phyloP scores from a whole-genome alignment of 2,888 invertebrate species.

The Podabrus alpinus region DNA sequence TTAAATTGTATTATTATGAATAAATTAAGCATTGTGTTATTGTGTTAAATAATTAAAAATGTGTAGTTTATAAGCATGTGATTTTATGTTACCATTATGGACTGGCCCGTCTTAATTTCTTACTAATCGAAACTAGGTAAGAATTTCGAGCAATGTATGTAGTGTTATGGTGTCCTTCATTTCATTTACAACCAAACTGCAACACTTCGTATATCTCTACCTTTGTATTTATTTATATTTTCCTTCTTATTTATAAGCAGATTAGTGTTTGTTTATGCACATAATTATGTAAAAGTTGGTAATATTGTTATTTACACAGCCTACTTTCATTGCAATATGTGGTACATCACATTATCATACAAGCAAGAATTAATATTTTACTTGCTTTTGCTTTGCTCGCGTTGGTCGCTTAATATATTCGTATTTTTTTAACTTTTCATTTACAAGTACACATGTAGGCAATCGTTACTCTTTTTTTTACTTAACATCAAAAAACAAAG shows the following conservation, averaged over 20 bases:
- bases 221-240: neutral
- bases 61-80: conserved; percentile 5
- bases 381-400: neutral
- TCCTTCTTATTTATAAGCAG: neutral
- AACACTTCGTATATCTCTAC: neutral
- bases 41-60: conserved; percentile 35
- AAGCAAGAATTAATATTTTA: neutral
- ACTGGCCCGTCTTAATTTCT: neutral
- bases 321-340: conserved; percentile 11
- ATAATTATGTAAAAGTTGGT: neutral
- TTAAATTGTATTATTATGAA: conserved; percentile 42
- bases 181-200: conserved; percentile 5
- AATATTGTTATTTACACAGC: conserved; percentile 4
- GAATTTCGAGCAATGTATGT: conserved; percentile 19
- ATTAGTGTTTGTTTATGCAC: neutral
- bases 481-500: neutral
- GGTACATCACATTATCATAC: neutral
- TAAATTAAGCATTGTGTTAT: conserved; percentile 47
- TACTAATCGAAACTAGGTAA: conserved; percentile 17
- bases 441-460: neutral
- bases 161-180: conserved; percentile 21
- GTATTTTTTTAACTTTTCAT: neutral
- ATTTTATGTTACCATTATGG: neutral
- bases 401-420: neutral
- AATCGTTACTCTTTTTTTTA: neutral